phyloP scores from a whole-genome alignment of 2,113 vertebrate species.

The Polypterus bichir region DNA sequence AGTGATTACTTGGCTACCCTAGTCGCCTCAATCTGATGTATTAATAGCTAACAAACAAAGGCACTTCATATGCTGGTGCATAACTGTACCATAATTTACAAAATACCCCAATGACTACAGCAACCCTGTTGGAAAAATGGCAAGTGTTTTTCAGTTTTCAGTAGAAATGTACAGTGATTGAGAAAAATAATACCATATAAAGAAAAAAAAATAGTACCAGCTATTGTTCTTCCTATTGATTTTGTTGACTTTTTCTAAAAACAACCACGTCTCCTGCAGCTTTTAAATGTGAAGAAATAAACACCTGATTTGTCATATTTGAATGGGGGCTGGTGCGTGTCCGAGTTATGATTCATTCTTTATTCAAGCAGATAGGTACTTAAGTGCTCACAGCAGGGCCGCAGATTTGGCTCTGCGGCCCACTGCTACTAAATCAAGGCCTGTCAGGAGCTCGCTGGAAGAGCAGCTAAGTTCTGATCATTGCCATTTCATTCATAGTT shows the following conservation, averaged over 20 bases:
- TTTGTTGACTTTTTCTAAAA: constrained; percentile 47
- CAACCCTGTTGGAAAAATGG: too few relatives aligned
- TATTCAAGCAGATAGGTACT: constrained; percentile 43
- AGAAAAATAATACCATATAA: too few relatives aligned
- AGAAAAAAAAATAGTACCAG: not conserved
- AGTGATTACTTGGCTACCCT: too few relatives aligned
- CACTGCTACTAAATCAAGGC: constrained; percentile 58
- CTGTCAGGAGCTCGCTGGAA: constrained; percentile 56
- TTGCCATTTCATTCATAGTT: constrained; percentile 50
- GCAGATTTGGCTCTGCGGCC: constrained; percentile 44
- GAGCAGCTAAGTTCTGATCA: constrained; percentile 53
- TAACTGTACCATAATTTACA: too few relatives aligned
- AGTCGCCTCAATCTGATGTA: too few relatives aligned
- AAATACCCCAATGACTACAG: too few relatives aligned
- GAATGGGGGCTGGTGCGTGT: constrained; percentile 27
- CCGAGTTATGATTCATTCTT: constrained; percentile 42
- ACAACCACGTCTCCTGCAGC: constrained; percentile 23
- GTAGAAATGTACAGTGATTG: too few relatives aligned
- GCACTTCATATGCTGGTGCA: too few relatives aligned
- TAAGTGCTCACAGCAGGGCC: constrained; percentile 41
- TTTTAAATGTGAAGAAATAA: constrained; percentile 52
- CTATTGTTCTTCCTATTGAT: constrained; percentile 49
- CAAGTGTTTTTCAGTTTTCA: too few relatives aligned
- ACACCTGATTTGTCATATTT: constrained; percentile 61
- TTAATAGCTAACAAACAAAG: too few relatives aligned